A percentile compares a stretch with the other conserved stretches of the same genome.
Evolutionary conservation across 2,113 vertebrate species (phyloP).

Genomic region (human (Homo sapiens)): DNA sequence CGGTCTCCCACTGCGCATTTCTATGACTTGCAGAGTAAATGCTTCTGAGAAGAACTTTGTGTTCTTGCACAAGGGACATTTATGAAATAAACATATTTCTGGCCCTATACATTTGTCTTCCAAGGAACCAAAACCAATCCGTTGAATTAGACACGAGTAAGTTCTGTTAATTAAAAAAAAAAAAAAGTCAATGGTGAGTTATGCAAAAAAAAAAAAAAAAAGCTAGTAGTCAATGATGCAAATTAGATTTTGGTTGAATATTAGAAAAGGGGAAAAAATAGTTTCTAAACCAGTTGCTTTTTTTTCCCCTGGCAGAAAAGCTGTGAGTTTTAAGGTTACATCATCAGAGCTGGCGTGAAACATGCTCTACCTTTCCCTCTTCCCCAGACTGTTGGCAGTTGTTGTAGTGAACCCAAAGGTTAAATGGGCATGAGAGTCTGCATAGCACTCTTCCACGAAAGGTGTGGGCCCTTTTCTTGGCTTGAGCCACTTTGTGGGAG

Average conservation of each 20-base stretch:
- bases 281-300: constrained; percentile 39
- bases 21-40: background rate
- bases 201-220: background rate
- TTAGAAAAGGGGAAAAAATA: background rate
- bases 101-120: constrained; percentile 47
- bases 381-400: constrained; percentile 26
- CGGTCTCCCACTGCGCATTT: background rate
- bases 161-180: background rate
- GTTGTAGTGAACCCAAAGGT: background rate
- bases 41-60: constrained; percentile 36
- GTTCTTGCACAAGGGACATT: constrained; percentile 4
- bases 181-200: background rate
- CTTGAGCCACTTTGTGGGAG: constrained; percentile 36
- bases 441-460: background rate
- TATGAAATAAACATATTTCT: constrained; percentile 38
- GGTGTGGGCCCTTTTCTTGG: constrained; percentile 52
- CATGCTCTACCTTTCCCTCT: background rate
- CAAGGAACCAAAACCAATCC: background rate
- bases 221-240: background rate
- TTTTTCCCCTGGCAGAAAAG: constrained; percentile 42
- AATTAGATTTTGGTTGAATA: constrained; percentile 20
- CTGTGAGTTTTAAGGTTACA: background rate
- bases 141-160: constrained; percentile 16
- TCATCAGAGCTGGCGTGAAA: constrained; percentile 30
- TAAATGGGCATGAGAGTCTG: background rate